Percentiles rank a stretch among this genome's conserved stretches.
Conservation (phyloP, 2,113 vertebrate species). For the Heterocephalus glaber region DNA sequence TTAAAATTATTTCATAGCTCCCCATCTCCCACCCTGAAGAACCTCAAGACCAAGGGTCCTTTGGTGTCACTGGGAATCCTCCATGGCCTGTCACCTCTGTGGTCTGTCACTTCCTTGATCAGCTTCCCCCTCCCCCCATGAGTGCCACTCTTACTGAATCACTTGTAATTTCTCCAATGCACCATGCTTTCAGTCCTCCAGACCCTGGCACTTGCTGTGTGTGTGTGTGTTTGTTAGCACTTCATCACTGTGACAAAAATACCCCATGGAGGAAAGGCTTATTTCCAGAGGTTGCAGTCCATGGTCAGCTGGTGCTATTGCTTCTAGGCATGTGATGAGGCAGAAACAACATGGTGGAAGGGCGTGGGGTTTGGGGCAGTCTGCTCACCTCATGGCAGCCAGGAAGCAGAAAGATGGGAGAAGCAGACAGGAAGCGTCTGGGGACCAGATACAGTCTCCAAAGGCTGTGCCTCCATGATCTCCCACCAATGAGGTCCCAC, state of each 20-base stretch:
- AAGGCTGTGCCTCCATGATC: neutral
- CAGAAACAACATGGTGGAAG: neutral
- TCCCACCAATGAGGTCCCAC: neutral
- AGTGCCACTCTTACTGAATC: neutral
- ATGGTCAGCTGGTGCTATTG: neutral
- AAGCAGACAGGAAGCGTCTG: neutral
- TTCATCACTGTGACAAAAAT: neutral
- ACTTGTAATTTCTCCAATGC: fast-evolving
- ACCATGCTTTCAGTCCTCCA: neutral
- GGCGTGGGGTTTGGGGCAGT: too few relatives aligned
- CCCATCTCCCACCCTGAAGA: neutral
- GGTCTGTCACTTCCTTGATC: neutral
- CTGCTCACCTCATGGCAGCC: neutral
- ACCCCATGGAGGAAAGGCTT: neutral
- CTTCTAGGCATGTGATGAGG: neutral
- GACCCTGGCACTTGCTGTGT: neutral
- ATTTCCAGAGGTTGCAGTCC: neutral
- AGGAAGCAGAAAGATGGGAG: neutral
- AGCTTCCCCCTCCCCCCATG: fast-evolving
- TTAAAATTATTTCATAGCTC: neutral
- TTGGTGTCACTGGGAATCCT: neutral
- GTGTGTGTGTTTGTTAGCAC: neutral
- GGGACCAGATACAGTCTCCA: neutral
- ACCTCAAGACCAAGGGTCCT: neutral
- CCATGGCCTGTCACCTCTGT: fast-evolving